Percentiles rank a stretch among this genome's conserved stretches.
Evolutionary conservation across 1,140 invertebrate species (phyloP).

Genomic region (Pseudachorutes palmiensis): DNA sequence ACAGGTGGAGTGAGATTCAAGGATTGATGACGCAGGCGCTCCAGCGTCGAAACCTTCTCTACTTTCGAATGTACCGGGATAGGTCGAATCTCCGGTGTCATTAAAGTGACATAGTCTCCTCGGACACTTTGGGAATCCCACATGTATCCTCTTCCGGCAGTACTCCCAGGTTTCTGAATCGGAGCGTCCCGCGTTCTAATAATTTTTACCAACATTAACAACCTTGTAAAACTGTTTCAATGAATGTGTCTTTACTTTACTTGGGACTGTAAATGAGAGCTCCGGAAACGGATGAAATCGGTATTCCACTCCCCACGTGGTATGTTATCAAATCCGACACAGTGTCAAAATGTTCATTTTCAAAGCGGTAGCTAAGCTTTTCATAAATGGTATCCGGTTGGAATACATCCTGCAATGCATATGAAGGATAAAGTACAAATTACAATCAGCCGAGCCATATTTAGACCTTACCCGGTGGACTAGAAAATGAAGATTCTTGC

Average conservation of each 20-base stretch:
- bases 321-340: slow-evolving; percentile 88
- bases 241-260: slow-evolving; percentile 15
- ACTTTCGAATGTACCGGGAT: background rate
- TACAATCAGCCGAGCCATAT: background rate
- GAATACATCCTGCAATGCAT: slow-evolving; percentile 58
- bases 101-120: slow-evolving; percentile 29
- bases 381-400: slow-evolving; percentile 85
- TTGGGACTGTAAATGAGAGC: slow-evolving; percentile 71
- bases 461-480: slow-evolving; percentile 66
- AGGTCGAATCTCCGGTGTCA: background rate
- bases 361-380: slow-evolving; percentile 83
- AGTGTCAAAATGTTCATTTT: slow-evolving; percentile 85
- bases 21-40: slow-evolving; percentile 21
- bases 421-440: background rate
- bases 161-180: background rate
- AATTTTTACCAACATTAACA: background rate
- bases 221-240: background rate
- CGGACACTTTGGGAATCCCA: background rate
- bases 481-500: slow-evolving; percentile 78
- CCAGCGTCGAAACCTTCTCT: slow-evolving; percentile 28
- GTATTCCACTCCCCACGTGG: slow-evolving; percentile 80
- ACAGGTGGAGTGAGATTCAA: slow-evolving; percentile 25
- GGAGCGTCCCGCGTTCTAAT: slow-evolving; percentile 26
- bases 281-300: slow-evolving; percentile 77
- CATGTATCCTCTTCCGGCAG: background rate